These are phyloP conservation scores for Cryptus viduatorius DNA, from an alignment of 2,888 invertebrate genomes.

Conservation along the genomic window DNA sequence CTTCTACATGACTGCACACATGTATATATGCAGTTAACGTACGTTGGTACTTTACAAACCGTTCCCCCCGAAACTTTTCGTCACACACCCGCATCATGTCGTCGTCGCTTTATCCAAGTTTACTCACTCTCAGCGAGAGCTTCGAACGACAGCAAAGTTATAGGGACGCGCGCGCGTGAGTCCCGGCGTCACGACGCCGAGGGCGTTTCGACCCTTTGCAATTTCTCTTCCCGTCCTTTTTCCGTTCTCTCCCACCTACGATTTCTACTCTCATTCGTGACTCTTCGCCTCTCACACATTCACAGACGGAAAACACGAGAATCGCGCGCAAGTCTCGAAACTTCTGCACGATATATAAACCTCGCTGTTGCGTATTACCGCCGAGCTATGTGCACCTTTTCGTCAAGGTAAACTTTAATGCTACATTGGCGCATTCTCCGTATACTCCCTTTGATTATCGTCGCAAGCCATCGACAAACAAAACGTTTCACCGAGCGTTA, in stretches of 20 bases:
- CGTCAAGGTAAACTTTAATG: background rate
- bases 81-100: constrained; percentile 49
- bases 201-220: constrained; percentile 53
- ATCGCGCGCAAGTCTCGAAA: background rate
- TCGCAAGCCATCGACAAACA: no score
- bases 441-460: no score
- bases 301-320: background rate
- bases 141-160: constrained; percentile 34
- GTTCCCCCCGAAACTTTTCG: constrained; percentile 50
- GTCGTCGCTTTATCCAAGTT: constrained; percentile 55
- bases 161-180: background rate
- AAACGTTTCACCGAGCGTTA: no score
- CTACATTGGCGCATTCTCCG: no score
- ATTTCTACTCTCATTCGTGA: background rate
- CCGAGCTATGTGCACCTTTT: background rate
- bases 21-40: background rate
- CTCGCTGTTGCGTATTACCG: no score
- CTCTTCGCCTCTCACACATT: background rate
- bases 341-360: background rate
- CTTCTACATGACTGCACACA: background rate
- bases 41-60: background rate
- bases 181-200: constrained; percentile 28
- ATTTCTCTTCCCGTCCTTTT: constrained; percentile 44
- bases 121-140: constrained; percentile 37
- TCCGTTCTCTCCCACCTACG: background rate